Conservation (phyloP, 2,113 vertebrate species). For the Sardina pilchardus region DNA sequence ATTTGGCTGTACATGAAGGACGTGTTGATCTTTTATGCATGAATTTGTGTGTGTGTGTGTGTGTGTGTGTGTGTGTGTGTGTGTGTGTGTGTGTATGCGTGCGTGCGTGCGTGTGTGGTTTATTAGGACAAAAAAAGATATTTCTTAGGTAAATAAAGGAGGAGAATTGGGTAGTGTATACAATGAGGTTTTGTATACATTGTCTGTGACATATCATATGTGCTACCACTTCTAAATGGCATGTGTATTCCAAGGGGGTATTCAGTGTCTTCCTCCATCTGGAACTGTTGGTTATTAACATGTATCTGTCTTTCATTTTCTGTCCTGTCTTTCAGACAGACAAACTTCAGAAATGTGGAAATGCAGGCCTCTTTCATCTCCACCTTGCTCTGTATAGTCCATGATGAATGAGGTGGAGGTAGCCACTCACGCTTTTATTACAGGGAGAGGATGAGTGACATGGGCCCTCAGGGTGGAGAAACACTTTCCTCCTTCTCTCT, state of each 20-base stretch:
- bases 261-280: background rate
- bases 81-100: no score
- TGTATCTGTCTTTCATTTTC: background rate
- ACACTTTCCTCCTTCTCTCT: background rate
- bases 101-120: no score
- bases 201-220: background rate
- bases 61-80: no score
- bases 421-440: background rate
- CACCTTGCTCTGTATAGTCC: background rate
- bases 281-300: background rate
- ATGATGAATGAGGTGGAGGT: background rate
- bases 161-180: background rate
- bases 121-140: no score
- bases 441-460: background rate
- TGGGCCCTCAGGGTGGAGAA: background rate
- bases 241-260: background rate
- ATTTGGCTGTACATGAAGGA: no score
- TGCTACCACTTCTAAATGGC: background rate
- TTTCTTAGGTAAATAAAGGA: no score
- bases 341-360: background rate
- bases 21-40: no score
- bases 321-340: background rate
- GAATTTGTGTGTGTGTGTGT: no score
- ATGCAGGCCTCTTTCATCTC: background rate
- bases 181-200: background rate